Conservation (phyloP, 2,113 vertebrate species). For the Prunella fulvescens region DNA sequence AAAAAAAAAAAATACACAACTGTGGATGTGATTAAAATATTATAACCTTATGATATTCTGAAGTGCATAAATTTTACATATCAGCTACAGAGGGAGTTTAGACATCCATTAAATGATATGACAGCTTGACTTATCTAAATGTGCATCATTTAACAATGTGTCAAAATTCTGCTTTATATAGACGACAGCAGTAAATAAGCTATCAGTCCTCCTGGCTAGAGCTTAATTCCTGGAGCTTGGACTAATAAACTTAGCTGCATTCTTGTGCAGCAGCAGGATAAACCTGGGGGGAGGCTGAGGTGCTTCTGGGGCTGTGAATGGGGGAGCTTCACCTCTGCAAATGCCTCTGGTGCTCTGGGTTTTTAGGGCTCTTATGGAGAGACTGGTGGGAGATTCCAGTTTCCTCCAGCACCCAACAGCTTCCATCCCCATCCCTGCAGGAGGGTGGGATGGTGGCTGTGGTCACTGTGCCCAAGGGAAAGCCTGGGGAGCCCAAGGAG, state of each 20-base stretch:
- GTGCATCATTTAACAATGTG: conserved; percentile 84
- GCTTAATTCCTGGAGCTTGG: conserved; percentile 69
- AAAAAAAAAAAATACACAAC: not conserved
- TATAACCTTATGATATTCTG: conserved; percentile 79
- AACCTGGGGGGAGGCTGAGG: not conserved
- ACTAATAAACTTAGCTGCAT: not conserved
- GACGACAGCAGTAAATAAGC: conserved; percentile 82
- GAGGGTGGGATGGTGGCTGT: not conserved
- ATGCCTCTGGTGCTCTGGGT: fast-evolving
- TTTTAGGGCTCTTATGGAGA: not conserved
- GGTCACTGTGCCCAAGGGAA: not conserved
- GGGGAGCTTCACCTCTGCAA: not conserved
- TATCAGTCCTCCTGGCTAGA: conserved; percentile 72
- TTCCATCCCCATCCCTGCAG: not conserved
- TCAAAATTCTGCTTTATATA: conserved; percentile 83
- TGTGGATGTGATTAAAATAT: conserved; percentile 81
- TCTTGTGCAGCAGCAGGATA: not conserved
- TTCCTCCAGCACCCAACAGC: not conserved
- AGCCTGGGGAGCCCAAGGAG: fast-evolving
- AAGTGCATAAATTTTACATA: conserved; percentile 84
- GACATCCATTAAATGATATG: conserved; percentile 82
- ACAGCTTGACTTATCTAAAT: conserved; percentile 85
- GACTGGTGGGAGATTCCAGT: not conserved
- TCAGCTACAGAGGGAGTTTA: conserved; percentile 75
- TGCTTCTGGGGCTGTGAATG: not conserved